Evolutionary conservation across 2,113 vertebrate species (phyloP).

Genomic region (Xiphophorus couchianus): DNA sequence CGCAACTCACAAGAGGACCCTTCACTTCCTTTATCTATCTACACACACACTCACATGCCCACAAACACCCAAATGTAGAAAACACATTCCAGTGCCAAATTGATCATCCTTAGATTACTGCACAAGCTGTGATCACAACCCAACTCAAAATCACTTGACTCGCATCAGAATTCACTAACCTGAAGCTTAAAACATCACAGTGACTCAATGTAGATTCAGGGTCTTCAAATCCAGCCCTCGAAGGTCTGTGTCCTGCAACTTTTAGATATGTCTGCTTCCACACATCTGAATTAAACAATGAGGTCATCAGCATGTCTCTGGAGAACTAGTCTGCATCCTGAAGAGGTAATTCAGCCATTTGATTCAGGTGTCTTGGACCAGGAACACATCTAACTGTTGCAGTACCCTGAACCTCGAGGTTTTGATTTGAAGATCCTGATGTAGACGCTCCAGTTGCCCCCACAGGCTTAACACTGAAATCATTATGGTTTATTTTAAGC

Average conservation of each 20-base stretch:
- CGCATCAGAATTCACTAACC: slow-evolving; percentile 31
- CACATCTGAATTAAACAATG: no score
- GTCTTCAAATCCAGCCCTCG: no score
- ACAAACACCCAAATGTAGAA: slow-evolving; percentile 26
- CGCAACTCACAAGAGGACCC: slow-evolving; percentile 65
- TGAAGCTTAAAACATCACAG: slow-evolving; percentile 16
- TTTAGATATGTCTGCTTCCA: no score
- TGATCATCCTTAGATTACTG: slow-evolving; percentile 40
- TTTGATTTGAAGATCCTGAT: no score
- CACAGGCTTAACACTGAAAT: neutral
- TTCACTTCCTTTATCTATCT: slow-evolving; percentile 65
- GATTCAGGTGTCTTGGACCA: no score
- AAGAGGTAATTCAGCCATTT: no score
- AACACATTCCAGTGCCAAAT: slow-evolving; percentile 30
- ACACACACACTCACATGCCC: slow-evolving; percentile 13
- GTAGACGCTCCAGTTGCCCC: neutral
- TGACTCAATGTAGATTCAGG: neutral
- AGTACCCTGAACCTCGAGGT: no score
- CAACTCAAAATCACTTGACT: slow-evolving; percentile 31
- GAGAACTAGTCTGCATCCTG: no score
- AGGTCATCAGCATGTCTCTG: no score
- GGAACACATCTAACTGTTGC: no score
- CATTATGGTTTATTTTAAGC: neutral
- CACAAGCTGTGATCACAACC: slow-evolving; percentile 29
- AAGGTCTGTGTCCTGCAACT: no score